phyloP scores from a whole-genome alignment of 1,140 invertebrate genomes.

The Leptestheria dahalacensis region DNA sequence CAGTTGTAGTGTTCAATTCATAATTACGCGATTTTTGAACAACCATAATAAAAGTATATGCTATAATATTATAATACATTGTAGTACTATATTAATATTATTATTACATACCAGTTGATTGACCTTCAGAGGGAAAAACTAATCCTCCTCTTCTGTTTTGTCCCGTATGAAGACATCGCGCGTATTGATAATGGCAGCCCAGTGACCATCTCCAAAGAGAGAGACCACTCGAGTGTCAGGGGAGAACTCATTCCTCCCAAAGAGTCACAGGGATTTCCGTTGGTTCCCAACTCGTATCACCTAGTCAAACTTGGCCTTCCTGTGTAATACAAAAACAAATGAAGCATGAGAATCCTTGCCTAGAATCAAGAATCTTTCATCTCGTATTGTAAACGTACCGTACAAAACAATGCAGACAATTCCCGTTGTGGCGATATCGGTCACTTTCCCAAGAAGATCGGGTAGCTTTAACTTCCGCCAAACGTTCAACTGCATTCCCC shows the following conservation, averaged over 20 bases:
- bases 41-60: slow-evolving; percentile 13
- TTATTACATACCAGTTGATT: too few species aligned
- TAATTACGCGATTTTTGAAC: background rate
- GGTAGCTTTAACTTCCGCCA: slow-evolving; percentile 48
- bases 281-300: slow-evolving; percentile 45
- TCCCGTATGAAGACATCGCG: slow-evolving; percentile 86
- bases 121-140: slow-evolving; percentile 79
- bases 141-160: slow-evolving; percentile 64
- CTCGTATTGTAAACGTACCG: slow-evolving; percentile 35
- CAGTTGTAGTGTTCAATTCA: slow-evolving; percentile 15
- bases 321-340: slow-evolving; percentile 34
- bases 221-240: slow-evolving; percentile 44
- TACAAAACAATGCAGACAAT: slow-evolving; percentile 70
- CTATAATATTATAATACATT: too few species aligned
- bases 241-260: slow-evolving; percentile 70
- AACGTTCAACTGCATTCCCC: slow-evolving; percentile 34
- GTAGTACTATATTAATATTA: slow-evolving; percentile 10
- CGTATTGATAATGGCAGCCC: slow-evolving; percentile 58
- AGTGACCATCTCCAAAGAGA: slow-evolving; percentile 55
- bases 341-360: slow-evolving; percentile 17
- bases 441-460: slow-evolving; percentile 51
- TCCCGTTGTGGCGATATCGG: slow-evolving; percentile 68
- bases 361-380: slow-evolving; percentile 8
- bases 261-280: slow-evolving; percentile 53
- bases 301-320: slow-evolving; percentile 62